These are phyloP conservation scores for Drosophila prostipennis DNA, from an alignment of 2,888 invertebrate genomes.

Conservation along the genomic window DNA sequence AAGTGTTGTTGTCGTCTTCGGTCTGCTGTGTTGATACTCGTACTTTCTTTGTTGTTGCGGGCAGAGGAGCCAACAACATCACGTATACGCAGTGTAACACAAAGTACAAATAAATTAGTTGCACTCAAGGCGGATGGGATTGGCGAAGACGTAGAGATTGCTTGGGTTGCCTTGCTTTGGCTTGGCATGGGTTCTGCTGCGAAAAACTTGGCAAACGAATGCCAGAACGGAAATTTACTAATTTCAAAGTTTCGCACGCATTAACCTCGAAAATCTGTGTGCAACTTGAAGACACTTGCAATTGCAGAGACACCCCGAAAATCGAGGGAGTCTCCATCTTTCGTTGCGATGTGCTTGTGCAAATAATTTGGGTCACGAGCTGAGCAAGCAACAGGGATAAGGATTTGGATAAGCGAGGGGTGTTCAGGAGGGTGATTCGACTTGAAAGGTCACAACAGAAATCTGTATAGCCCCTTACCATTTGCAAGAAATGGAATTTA, in stretches of 20 bases:
- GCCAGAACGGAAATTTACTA: slow-evolving; percentile 75
- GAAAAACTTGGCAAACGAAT: slow-evolving; percentile 50
- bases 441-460: not conserved
- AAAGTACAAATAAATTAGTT: slow-evolving; percentile 81
- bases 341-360: slow-evolving; percentile 53
- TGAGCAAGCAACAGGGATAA: slow-evolving; percentile 36
- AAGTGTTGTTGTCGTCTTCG: slow-evolving; percentile 64
- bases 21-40: slow-evolving; percentile 50
- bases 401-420: slow-evolving; percentile 22
- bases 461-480: not conserved
- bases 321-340: slow-evolving; percentile 24
- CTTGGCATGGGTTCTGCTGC: slow-evolving; percentile 13
- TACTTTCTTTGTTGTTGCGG: slow-evolving; percentile 39
- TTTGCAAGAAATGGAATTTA: too few relatives aligned
- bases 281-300: slow-evolving; percentile 61
- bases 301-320: slow-evolving; percentile 50
- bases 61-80: slow-evolving; percentile 47
- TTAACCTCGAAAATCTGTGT: slow-evolving; percentile 78
- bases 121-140: slow-evolving; percentile 56
- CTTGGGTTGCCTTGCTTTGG: not conserved
- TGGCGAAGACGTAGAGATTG: slow-evolving; percentile 20
- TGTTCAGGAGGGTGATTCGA: slow-evolving; percentile 20
- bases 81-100: slow-evolving; percentile 71
- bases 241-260: slow-evolving; percentile 79
- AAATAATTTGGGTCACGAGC: slow-evolving; percentile 78